Evolutionary conservation across 1,140 invertebrate genomes (phyloP).

Genomic region (Chironomus striatipennis): DNA sequence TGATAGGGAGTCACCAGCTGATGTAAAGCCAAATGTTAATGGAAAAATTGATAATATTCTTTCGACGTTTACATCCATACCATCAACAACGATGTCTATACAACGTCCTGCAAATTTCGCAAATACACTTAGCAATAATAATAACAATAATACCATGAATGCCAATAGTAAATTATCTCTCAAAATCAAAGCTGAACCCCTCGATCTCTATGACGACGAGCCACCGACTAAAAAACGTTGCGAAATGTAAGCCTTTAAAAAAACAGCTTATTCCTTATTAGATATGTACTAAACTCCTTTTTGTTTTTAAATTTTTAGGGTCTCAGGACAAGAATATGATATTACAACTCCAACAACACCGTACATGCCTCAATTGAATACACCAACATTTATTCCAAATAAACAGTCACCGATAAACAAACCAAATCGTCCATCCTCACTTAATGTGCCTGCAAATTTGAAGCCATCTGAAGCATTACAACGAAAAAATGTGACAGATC

Average conservation of each 20-base stretch:
- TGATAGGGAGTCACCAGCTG: slow-evolving; percentile 49
- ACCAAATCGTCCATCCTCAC: slow-evolving; percentile 56
- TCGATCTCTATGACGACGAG: slow-evolving; percentile 37
- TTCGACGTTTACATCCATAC: slow-evolving; percentile 28
- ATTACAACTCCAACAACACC: slow-evolving; percentile 21
- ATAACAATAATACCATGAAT: not conserved
- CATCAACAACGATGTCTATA: not conserved
- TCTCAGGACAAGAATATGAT: slow-evolving; percentile 26
- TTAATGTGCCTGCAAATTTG: slow-evolving; percentile 46
- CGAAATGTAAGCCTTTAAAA: not conserved
- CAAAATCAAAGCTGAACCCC: slow-evolving; percentile 36
- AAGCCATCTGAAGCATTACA: slow-evolving; percentile 39
- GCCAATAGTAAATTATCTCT: slow-evolving; percentile 27
- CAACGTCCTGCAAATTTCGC: not conserved
- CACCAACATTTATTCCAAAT: slow-evolving; percentile 43
- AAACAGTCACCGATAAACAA: slow-evolving; percentile 27
- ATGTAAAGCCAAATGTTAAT: slow-evolving; percentile 54
- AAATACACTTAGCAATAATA: not conserved
- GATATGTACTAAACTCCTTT: not conserved
- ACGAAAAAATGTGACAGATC: slow-evolving; percentile 44
- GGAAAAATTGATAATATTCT: not conserved
- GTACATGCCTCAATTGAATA: slow-evolving; percentile 34
- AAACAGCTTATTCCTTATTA: not conserved
- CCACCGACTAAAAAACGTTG: slow-evolving; percentile 30
- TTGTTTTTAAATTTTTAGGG: not conserved